Evolutionary conservation across 1,140 invertebrate genomes (phyloP), one percentile per base, ranked within the genome.

Genomic region (Bombus superbus): DNA sequence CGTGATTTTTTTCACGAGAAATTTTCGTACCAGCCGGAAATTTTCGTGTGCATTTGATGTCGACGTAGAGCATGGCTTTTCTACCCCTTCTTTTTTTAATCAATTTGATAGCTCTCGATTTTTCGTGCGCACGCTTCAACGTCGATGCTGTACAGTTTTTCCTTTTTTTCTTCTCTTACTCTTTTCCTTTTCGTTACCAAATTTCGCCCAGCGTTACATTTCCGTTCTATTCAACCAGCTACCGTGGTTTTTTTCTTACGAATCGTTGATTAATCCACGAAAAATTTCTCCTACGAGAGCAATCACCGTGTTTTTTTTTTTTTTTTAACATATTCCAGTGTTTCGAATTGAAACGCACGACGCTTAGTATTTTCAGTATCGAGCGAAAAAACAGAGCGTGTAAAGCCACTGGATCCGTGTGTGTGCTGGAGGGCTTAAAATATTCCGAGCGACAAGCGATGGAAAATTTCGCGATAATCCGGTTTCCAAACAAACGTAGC

Each of bases 1-100:
- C 76, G 83, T 79, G 73, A 69, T 88, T 90, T 90, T 68, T 88
- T 87, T 13, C 35, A 25, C 38, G 11, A n/a, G 11, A 40, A 35
- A 83, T 69, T 85, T 87, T 59, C 42, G 42, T 81, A 66, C 57
- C 75, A 44, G 3, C 13, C 35, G 18, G 42, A 74, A 73, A 74
- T 79, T 79, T 79, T 25, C 42, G 77, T 68, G n/a, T 66, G 32
- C 62, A 42, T 79, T 79, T 66, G 77, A 66, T n/a, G n/a, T 66
- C 62, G 11, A 64, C 40, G 57, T 35, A 62, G 28, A n/a, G 47
- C 73, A 53, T 40, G 38, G 38, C 69, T 75, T 75, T 42, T n/a
- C 28, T 18, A 18, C 38, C 35, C 25, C 28, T 42, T 62, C 10
- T 76, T 78, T 79, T 44, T 78, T 62, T 42, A 11, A 42, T 47